A percentile compares a stretch with the other conserved stretches of the same genome.
phyloP scores from a whole-genome alignment of 2,888 invertebrate species.

The Parnassius mnemosyne region DNA sequence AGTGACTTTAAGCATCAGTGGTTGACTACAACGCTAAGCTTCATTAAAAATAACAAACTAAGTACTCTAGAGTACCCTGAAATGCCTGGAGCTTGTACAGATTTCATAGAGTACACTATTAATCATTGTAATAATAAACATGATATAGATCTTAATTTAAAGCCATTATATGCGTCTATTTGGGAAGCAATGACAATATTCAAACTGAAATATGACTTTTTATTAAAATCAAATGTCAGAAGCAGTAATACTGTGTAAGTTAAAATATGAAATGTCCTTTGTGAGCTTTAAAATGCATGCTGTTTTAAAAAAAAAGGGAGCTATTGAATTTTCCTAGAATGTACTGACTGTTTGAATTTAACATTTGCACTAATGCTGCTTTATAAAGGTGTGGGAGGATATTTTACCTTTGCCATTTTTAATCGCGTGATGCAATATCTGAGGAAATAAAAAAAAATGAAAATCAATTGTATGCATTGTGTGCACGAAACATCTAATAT shows the following conservation, averaged over 20 bases:
- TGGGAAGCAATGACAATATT: conserved; percentile 23
- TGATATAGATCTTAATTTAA: conserved; percentile 2
- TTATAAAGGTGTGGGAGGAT: no score
- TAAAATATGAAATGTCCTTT: neutral
- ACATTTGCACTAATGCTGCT: no score
- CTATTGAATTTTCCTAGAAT: no score
- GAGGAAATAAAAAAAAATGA: no score
- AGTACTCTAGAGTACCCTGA: conserved; percentile 6
- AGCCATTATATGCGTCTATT: conserved; percentile 8
- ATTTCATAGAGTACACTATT: conserved; percentile 16
- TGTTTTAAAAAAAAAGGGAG: neutral
- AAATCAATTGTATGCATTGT: no score
- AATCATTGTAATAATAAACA: conserved; percentile 3
- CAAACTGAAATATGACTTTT: conserved; percentile 18
- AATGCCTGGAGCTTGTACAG: conserved; percentile 4
- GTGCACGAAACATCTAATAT: no score
- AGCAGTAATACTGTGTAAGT: conserved; percentile 11
- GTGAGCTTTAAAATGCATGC: neutral
- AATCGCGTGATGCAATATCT: no score
- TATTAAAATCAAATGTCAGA: conserved; percentile 10
- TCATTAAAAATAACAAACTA: conserved; percentile 17
- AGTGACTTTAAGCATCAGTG: conserved; percentile 9
- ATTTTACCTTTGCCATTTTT: no score
- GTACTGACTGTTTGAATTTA: no score
- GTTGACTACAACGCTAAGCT: conserved; percentile 12